phyloP scores from a whole-genome alignment of 2,888 invertebrate genomes.

The Tiphia femorata region DNA sequence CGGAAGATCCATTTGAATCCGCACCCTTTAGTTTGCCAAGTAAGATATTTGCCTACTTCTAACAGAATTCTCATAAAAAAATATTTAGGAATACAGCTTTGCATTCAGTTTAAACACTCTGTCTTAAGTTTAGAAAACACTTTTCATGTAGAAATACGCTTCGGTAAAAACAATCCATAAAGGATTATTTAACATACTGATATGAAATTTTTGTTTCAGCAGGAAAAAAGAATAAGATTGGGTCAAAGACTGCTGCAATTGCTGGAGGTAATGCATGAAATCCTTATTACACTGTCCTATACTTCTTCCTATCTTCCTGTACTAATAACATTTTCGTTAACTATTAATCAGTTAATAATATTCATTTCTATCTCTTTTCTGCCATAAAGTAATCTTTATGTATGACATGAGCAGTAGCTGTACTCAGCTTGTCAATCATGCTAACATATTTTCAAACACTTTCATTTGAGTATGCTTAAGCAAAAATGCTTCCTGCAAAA shows the following conservation, averaged over 20 bases:
- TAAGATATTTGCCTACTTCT: conserved; percentile 66
- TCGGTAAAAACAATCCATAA: background rate
- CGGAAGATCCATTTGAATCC: conserved; percentile 84
- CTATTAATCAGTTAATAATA: no score
- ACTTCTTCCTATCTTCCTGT: conserved; percentile 21
- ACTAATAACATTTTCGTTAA: no score
- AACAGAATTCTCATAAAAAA: no score
- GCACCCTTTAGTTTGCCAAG: conserved; percentile 85
- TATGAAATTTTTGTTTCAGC: conserved; percentile 42
- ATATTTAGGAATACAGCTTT: background rate
- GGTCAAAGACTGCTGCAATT: conserved; percentile 64
- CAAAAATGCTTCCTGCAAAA: no score
- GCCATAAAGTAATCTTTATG: no score
- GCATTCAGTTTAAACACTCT: no score
- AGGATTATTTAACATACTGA: background rate
- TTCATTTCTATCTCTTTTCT: no score
- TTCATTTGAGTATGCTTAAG: no score
- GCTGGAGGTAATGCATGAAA: conserved; percentile 70
- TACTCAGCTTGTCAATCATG: no score
- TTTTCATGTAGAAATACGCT: background rate
- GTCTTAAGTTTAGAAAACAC: background rate
- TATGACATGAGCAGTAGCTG: no score
- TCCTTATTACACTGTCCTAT: conserved; percentile 47
- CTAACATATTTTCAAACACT: no score
- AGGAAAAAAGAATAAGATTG: conserved; percentile 66